Base-by-base conservation (phyloP, 2,113 vertebrate genomes). In the Triplophysa dalaica region DNA sequence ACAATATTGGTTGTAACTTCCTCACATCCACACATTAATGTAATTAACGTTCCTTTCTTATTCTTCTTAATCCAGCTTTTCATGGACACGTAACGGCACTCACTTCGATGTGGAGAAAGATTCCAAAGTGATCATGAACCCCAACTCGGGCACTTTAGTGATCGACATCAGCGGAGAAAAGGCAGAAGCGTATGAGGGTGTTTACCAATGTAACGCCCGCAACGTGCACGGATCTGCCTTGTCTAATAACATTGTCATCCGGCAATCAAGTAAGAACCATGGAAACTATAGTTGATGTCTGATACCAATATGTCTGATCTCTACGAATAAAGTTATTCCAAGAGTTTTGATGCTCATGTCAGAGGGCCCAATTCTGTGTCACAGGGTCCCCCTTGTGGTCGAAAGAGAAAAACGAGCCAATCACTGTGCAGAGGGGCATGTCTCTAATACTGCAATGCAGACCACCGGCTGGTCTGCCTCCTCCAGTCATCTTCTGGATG, bases 401-500 rank as follows among this genome's bases (percentile, higher is more conserved):
- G 0, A 98, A 98, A 90, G 97, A 99, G 90, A 97, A 91, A 85
- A 92, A 95, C 79, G 95, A 98, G 84, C 94, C 94, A 80, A 93
- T 97, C 50, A 87, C 81, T 0, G 94, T 96, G 87, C 93, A 88
- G 41, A 93, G 87, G 86, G 97, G 97, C 72, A 92, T 93, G 81
- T 90, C 94, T 24, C 86, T 97, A 17, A 92, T 98, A 22, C 93
- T 99, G 78, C 94, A 94, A 77, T 99, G 97, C 85, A 93, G 94
- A 75, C 97, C 97, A 60, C 97, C 97, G 3, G 85, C 92, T 50
- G 97, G 97, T 65, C 91, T 99, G 63, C 97, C 97, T 26, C 95
- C 96, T 77, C 96, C 97, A 64, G 93, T 98, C 88, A 96, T 99
- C 88, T 97, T 99, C 91, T 99, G 97, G 97, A 99, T 99, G 97